Base-by-base conservation (phyloP, 2,888 invertebrate species). In the Eudemis profundana region DNA sequence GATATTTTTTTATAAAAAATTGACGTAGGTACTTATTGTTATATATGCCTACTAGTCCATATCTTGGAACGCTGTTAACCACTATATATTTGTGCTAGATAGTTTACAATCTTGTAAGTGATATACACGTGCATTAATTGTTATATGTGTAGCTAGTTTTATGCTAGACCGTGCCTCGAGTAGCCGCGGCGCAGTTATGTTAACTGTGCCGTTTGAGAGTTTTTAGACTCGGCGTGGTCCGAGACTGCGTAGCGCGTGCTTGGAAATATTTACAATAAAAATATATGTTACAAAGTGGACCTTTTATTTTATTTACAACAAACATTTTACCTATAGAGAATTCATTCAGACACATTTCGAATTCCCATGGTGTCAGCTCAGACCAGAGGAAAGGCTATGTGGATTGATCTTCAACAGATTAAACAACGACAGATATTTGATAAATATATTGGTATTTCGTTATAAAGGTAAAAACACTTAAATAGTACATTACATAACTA, bases 151-250 rank as follows among this genome's bases (percentile, higher is more conserved):
- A 59, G 64, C 59, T 65, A 64, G 51, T 53, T 61, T 63, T 57
- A 56, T 23, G 64, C 64, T 59, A 44, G 61, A 68, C 70, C 73
- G 83, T 85, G 84, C 85, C 86, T 86, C 83, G 80, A 82, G 77
- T 78, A 71, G 10, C 2, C 36, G 23, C 77, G 82, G 68, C 76
- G 70, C 78, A 83, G 87, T 86, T 88, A 87, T 86, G 84, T 88
- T 86, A 86, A 88, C 86, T 86, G 83, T 75, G 78, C 68, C 78
- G 77, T 74, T 72, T 68, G 79, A 72, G 70, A 72, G 81, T 79
- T 60, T 65, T 38, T 60, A 60, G 65, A 60, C 64, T 60, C 59
- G 14, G 29, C 14, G 36, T 46, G 29, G 15, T 65, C 57, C 15
- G 38, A 49, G 23, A 60, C 15, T n/a, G n/a, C 21, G 21, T 59